Conservation (phyloP, 2,113 vertebrate genomes). For the Tyrannus savana region DNA sequence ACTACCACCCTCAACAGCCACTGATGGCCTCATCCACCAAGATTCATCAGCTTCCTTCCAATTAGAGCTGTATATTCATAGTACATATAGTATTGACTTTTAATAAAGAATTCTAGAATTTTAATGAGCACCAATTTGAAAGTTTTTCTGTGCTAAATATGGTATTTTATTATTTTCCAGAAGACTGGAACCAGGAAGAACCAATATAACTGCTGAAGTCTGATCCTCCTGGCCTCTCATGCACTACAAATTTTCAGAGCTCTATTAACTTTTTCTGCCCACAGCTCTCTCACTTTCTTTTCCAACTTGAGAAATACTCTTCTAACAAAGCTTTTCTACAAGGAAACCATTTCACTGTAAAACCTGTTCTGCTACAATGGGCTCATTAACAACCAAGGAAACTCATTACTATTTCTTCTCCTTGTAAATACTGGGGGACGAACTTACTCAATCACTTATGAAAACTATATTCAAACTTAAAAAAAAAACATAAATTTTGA, state of each 20-base stretch:
- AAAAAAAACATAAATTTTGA: not conserved
- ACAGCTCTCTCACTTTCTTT: not conserved
- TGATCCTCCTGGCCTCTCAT: not conserved
- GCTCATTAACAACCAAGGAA: not conserved
- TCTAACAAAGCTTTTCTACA: not conserved
- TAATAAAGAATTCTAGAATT: not conserved
- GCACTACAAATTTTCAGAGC: not conserved
- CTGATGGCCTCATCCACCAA: not conserved
- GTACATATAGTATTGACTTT: accelerated
- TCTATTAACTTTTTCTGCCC: not conserved
- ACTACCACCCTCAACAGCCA: not conserved
- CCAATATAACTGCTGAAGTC: not conserved
- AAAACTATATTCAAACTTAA: not conserved
- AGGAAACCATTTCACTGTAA: not conserved
- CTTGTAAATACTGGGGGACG: not conserved
- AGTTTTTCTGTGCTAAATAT: not conserved
- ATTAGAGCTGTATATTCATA: not conserved
- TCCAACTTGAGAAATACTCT: not conserved
- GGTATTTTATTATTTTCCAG: not conserved
- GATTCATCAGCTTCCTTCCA: not conserved
- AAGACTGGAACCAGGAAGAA: not conserved
- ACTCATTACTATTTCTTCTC: not conserved
- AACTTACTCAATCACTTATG: not conserved
- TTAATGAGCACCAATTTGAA: not conserved
- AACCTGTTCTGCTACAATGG: not conserved